Conservation (phyloP, 2,888 invertebrate species). For the Mantis religiosa region DNA sequence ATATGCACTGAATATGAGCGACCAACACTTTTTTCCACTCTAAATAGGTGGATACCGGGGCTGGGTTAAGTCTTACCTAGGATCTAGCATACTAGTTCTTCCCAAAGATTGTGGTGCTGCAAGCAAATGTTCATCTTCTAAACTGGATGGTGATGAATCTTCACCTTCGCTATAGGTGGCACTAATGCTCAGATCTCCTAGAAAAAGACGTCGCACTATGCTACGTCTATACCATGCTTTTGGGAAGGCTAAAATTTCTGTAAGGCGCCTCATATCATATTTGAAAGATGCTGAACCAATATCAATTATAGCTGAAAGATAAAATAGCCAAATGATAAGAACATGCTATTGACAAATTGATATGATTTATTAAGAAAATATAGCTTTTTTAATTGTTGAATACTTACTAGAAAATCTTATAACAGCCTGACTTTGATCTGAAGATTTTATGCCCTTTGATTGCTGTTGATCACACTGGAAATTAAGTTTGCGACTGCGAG, state of each 20-base stretch:
- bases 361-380: neutral
- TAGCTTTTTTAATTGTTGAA: neutral
- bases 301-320: slow-evolving; percentile 77
- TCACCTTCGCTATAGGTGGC: slow-evolving; percentile 47
- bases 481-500: slow-evolving; percentile 84
- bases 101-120: slow-evolving; percentile 17
- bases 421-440: slow-evolving; percentile 76
- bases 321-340: neutral
- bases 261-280: slow-evolving; percentile 95
- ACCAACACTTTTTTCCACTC: too few relatives aligned
- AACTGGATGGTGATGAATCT: slow-evolving; percentile 37
- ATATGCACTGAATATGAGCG: too few relatives aligned
- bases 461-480: slow-evolving; percentile 57
- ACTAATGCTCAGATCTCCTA: slow-evolving; percentile 79
- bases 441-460: slow-evolving; percentile 42
- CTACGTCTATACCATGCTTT: slow-evolving; percentile 97
- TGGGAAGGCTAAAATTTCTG: slow-evolving; percentile 95
- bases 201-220: slow-evolving; percentile 85
- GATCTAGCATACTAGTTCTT: neutral
- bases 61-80: neutral
- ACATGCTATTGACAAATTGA: neutral
- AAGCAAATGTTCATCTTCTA: slow-evolving; percentile 29
- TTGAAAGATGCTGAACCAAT: slow-evolving; percentile 95
- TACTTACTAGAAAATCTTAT: slow-evolving; percentile 84
- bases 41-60: too few relatives aligned